phyloP scores from a whole-genome alignment of 2,797 vertebrate genomes.

The Hippopotamyrus pictus region DNA sequence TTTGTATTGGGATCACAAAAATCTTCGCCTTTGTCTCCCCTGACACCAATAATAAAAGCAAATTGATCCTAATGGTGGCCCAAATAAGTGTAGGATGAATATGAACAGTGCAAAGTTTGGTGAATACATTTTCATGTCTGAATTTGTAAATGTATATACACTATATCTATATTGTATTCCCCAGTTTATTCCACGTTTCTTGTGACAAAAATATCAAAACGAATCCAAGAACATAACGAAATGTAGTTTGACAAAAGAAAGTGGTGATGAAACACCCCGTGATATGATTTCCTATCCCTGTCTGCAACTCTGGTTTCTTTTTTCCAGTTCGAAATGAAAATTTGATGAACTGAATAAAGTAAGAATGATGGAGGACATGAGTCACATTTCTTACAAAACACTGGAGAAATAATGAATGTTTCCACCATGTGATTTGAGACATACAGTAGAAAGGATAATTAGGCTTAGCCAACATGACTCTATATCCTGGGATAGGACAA shows the following conservation, averaged over 20 bases:
- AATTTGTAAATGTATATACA: neutral
- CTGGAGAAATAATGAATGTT: neutral
- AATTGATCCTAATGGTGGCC: neutral
- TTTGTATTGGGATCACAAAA: neutral
- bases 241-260: neutral
- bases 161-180: neutral
- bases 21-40: neutral
- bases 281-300: neutral
- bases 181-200: neutral
- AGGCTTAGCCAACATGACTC: neutral
- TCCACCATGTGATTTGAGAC: neutral
- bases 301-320: neutral
- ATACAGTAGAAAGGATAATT: neutral
- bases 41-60: neutral
- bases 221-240: neutral
- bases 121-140: neutral
- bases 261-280: neutral
- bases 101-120: neutral
- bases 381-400: neutral
- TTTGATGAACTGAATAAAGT: neutral
- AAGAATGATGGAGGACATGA: neutral
- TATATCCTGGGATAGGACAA: neutral
- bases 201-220: neutral
- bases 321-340: neutral
- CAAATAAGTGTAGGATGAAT: neutral